Base-by-base conservation (phyloP, 2,797 vertebrate species). In the Tiaroga cobitis region DNA sequence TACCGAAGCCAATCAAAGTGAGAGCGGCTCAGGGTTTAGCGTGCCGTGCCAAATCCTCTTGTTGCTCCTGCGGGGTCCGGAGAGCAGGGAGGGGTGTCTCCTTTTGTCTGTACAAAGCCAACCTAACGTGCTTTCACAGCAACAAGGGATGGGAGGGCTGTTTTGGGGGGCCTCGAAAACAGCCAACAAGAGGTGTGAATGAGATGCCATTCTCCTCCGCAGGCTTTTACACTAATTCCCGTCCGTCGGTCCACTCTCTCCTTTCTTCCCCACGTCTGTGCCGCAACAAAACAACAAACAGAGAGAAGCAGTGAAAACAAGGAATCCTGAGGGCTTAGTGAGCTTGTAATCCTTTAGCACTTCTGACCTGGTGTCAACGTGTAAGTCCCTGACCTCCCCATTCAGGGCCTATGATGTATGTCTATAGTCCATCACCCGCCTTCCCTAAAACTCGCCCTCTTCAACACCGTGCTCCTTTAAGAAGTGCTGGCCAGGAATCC, bases 151-250 rank as follows among this genome's bases (percentile, higher is more conserved):
- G 92, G 94, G 95, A 95, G 94, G 94, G 93, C 91, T 94, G 93
- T 94, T 94, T 94, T 86, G 83, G 81, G 90, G 87, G 75, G 68
- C 89, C 91, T 94, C 90, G 92, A 95, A 94, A 95, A 93, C 94
- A 94, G 94, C 93, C 93, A 93, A 95, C 94, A 94, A 95, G 95
- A 95, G 94, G 95, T 95, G 95, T 92, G 93, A 95, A 95, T 95
- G 94, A 94, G 94, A 94, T 92, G 94, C 91, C 93, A 95, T 95
- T 95, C 94, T 95, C 94, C 93, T 93, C 91, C 90, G 84, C 90
- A 92, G 95, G 75, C 87, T 93, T 95, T 94, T 95, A 94, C 94
- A 93, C 95, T 95, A 95, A 96, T 95, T 95, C 95, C 94, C 90
- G 92, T 91, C 92, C 92, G 90, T 92, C 91, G 92, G 82, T 84